Evolutionary conservation across 2,113 vertebrate species (phyloP).

Genomic region (Miniopterus natalensis): DNA sequence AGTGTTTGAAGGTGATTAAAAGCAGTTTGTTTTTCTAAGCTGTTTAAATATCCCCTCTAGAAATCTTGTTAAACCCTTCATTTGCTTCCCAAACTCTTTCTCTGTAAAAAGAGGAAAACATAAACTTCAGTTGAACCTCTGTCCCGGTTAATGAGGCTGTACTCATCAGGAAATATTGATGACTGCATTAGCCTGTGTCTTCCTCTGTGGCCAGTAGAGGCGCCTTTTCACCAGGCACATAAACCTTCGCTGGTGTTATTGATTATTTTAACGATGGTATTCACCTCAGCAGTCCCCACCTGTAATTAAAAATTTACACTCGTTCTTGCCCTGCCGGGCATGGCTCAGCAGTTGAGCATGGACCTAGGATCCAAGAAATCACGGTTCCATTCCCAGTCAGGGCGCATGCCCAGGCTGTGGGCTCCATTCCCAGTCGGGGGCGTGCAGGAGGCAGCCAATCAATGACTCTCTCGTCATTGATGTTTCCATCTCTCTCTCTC

Average conservation of each 20-base stretch:
- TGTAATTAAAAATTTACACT: background rate
- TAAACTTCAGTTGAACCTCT: background rate
- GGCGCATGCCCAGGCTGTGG: too few relatives aligned
- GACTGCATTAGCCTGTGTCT: background rate
- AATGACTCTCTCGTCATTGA: too few relatives aligned
- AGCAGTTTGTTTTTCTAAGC: conserved; percentile 54
- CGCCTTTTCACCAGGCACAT: background rate
- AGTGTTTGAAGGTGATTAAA: conserved; percentile 65
- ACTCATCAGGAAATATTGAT: conserved; percentile 39
- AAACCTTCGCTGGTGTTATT: background rate
- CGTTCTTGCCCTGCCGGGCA: background rate
- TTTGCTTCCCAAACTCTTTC: conserved; percentile 56
- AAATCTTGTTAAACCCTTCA: conserved; percentile 64
- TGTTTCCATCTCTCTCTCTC: too few relatives aligned
- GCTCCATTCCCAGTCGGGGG: too few relatives aligned
- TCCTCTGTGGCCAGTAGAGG: background rate
- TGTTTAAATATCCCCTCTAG: conserved; percentile 62
- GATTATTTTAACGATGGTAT: background rate
- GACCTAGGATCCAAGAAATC: too few relatives aligned
- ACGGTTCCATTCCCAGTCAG: too few relatives aligned
- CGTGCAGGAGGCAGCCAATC: too few relatives aligned
- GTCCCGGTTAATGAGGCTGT: conserved; percentile 34
- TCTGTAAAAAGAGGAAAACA: conserved; percentile 37
- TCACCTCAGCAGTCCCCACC: background rate
- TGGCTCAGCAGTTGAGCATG: too few relatives aligned